phyloP scores from a whole-genome alignment of 1,140 invertebrate genomes.

The Planococcus citri region DNA sequence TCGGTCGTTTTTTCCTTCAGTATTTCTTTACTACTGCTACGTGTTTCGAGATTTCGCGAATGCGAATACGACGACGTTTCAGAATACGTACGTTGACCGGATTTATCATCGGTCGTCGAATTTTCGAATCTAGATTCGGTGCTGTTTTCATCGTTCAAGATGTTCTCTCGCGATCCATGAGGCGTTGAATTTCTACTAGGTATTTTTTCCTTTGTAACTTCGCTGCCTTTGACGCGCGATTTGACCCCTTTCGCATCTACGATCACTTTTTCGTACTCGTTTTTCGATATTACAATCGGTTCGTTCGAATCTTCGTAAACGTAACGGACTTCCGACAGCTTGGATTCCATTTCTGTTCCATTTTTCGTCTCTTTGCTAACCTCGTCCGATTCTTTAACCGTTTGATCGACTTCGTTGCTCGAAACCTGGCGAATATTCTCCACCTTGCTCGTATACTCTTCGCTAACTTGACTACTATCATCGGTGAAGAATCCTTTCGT shows the following conservation, averaged over 20 bases:
- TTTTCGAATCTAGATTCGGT: not conserved
- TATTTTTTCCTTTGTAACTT: not conserved
- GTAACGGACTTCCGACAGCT: not conserved
- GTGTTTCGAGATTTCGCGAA: not conserved
- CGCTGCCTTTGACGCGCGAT: not conserved
- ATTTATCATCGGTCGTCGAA: too few relatives aligned
- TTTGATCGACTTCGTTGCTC: not conserved
- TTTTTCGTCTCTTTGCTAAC: not conserved
- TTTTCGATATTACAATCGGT: not conserved
- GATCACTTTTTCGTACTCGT: not conserved
- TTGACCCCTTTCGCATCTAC: not conserved
- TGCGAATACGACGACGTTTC: not conserved
- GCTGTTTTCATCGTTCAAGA: not conserved
- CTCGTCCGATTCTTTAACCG: not conserved
- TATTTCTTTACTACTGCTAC: not conserved
- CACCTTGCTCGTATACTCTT: not conserved
- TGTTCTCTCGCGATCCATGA: not conserved
- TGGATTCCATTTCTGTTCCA: not conserved
- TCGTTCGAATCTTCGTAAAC: not conserved
- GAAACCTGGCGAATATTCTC: not conserved
- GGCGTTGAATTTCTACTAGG: not conserved
- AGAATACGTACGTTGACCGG: too few relatives aligned
- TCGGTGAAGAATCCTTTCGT: not conserved
- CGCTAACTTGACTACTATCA: not conserved
- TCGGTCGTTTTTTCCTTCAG: not conserved